phyloP scores from a whole-genome alignment of 1,140 invertebrate genomes.

The Drosophila mayri region DNA sequence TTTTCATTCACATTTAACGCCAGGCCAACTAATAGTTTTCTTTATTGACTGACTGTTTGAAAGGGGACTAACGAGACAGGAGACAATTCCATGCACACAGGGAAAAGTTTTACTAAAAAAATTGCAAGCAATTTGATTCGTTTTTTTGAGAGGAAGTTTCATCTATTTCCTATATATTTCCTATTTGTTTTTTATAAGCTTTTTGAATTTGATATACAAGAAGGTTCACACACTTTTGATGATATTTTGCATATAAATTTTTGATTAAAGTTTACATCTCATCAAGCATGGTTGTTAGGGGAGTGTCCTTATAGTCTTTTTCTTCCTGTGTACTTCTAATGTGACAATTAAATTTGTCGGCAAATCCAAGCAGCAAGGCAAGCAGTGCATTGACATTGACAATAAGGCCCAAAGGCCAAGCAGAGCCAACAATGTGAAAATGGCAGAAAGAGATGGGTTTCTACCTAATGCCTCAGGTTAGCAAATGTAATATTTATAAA shows the following conservation, averaged over 20 bases:
- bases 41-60: slow-evolving; percentile 54
- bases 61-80: slow-evolving; percentile 72
- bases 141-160: too few species aligned
- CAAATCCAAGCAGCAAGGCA: slow-evolving; percentile 15
- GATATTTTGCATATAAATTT: too few species aligned
- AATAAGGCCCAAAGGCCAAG: slow-evolving; percentile 28
- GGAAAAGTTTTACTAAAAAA: slow-evolving; percentile 8
- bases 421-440: neutral
- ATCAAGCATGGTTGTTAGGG: neutral
- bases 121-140: too few species aligned
- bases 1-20: slow-evolving; percentile 44
- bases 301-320: neutral
- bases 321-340: slow-evolving; percentile 38
- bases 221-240: neutral
- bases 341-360: slow-evolving; percentile 72
- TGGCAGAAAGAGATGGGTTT: neutral
- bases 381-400: slow-evolving; percentile 40
- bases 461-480: slow-evolving; percentile 21
- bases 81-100: slow-evolving; percentile 36
- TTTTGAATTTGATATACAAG: too few species aligned
- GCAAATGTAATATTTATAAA: slow-evolving; percentile 1
- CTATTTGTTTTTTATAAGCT: too few species aligned
- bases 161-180: too few species aligned
- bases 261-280: neutral
- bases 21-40: slow-evolving; percentile 71